These are phyloP conservation scores for Melanaphis sacchari DNA, from an alignment of 1,140 invertebrate genomes.

Conservation along the genomic window DNA sequence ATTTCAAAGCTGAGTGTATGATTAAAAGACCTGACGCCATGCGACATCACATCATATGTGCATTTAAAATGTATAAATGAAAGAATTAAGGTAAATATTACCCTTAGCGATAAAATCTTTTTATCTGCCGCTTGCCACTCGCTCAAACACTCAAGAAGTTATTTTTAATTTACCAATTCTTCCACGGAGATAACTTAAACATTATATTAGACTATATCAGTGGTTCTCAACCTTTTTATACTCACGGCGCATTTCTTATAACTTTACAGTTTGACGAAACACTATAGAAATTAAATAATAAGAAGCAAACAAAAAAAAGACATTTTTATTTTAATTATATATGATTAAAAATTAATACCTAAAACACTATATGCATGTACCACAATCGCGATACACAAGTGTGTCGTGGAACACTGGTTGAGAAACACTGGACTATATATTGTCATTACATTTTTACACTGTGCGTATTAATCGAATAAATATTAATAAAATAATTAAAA, in stretches of 20 bases:
- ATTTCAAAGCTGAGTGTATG: not conserved
- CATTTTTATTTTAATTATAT: too few species aligned
- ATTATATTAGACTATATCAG: not conserved
- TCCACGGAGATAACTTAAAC: not conserved
- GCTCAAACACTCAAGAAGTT: not conserved
- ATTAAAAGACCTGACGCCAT: not conserved
- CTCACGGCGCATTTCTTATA: too few species aligned
- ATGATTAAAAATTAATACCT: too few species aligned
- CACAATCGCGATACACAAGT: too few species aligned
- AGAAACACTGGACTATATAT: too few species aligned
- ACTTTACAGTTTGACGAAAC: too few species aligned
- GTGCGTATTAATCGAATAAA: not conserved
- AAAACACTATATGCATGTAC: too few species aligned
- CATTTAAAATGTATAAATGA: constrained; percentile 7
- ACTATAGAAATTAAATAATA: too few species aligned
- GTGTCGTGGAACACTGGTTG: too few species aligned
- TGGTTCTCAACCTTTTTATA: too few species aligned
- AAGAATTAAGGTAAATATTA: not conserved
- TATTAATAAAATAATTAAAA: not conserved
- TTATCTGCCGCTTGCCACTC: not conserved
- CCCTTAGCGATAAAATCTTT: not conserved
- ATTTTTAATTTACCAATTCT: not conserved
- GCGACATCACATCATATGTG: not conserved
- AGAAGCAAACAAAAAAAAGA: too few species aligned
- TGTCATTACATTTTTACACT: not conserved